Evolutionary conservation across 2,888 invertebrate genomes (phyloP).

Genomic region (Leptinotarsa haldemani): DNA sequence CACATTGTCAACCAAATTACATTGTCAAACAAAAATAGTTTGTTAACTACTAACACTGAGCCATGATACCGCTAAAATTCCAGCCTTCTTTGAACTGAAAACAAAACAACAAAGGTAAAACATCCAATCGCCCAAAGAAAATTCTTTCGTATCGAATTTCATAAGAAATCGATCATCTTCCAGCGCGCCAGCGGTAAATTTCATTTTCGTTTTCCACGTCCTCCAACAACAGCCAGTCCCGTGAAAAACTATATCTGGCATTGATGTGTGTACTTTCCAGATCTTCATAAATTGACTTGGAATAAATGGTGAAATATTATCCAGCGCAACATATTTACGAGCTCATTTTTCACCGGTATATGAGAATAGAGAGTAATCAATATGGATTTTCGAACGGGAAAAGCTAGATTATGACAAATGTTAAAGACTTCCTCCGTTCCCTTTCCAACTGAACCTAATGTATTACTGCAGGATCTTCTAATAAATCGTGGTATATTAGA

Average conservation of each 20-base stretch:
- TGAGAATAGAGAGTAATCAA: constrained; percentile 44
- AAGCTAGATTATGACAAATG: constrained; percentile 45
- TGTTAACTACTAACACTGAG: too few species aligned
- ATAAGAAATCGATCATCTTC: neutral
- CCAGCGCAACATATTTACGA: constrained; percentile 43
- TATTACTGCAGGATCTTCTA: constrained; percentile 37
- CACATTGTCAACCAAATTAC: too few species aligned
- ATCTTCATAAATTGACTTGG: constrained; percentile 39
- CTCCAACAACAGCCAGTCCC: constrained; percentile 20
- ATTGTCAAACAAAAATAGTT: too few species aligned
- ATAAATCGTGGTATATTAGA: constrained; percentile 34
- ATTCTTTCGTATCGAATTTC: neutral
- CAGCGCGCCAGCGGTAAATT: neutral
- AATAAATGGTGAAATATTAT: constrained; percentile 45
- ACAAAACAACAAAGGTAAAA: too few species aligned
- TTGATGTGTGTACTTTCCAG: constrained; percentile 41
- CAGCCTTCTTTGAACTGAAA: too few species aligned
- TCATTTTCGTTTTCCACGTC: neutral
- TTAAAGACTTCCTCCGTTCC: constrained; percentile 42
- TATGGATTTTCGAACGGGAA: constrained; percentile 45
- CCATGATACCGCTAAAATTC: too few species aligned
- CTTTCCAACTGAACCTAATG: constrained; percentile 38
- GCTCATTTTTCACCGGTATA: constrained; percentile 42
- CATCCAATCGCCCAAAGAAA: too few species aligned
- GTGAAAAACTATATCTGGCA: constrained; percentile 36